Conservation (phyloP, 2,797 vertebrate genomes). For the Philypnodon macrostomus region DNA sequence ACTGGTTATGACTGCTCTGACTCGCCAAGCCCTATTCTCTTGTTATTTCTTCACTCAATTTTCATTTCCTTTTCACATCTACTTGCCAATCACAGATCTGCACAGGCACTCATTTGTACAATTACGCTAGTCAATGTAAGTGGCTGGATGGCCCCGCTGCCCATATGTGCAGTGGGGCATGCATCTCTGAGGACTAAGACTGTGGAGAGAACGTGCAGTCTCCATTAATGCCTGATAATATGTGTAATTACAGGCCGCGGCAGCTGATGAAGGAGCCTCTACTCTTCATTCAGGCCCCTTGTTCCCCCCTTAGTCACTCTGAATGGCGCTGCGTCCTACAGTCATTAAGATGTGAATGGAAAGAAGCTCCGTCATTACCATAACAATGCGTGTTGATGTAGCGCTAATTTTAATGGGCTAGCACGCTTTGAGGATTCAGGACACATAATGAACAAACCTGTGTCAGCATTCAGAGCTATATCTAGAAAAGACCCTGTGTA, state of each 20-base stretch:
- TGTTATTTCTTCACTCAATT: too few species aligned
- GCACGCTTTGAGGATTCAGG: constrained; percentile 26
- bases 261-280: constrained; percentile 61
- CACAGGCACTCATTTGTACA: constrained; percentile 3
- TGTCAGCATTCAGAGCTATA: too few species aligned
- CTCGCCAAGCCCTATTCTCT: too few species aligned
- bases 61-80: too few species aligned
- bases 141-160: constrained; percentile 6
- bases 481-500: too few species aligned
- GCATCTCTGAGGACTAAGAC: constrained; percentile 18
- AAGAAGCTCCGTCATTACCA: constrained; percentile 54
- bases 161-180: constrained; percentile 2
- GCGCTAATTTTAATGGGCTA: constrained; percentile 57
- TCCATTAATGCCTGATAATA: constrained; percentile 74
- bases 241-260: constrained; percentile 70
- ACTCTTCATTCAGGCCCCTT: constrained; percentile 56
- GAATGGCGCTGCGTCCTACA: constrained; percentile 46
- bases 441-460: constrained; percentile 26
- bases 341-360: constrained; percentile 64
- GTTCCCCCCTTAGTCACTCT: constrained; percentile 62
- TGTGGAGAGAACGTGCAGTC: constrained; percentile 49
- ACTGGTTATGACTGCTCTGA: too few species aligned
- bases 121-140: not conserved
- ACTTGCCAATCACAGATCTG: too few species aligned
- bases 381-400: constrained; percentile 65